These are phyloP conservation scores for Hemicordylus capensis DNA, from an alignment of 2,113 vertebrate species.

Conservation along the genomic window DNA sequence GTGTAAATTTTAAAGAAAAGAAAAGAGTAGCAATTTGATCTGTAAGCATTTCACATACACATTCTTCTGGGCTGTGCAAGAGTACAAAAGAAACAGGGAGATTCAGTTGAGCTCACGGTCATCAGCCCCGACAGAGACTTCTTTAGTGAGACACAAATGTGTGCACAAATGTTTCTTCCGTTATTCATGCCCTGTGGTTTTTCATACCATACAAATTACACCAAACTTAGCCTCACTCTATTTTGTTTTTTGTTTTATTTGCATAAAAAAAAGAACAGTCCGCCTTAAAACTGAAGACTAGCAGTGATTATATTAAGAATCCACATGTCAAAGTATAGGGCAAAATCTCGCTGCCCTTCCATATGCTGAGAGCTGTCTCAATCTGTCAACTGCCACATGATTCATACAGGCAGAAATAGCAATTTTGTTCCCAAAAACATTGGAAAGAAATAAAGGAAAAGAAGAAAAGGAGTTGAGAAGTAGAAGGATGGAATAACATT, in stretches of 20 bases:
- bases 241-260: background rate
- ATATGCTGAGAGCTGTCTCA: background rate
- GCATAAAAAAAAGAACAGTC: background rate
- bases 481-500: background rate
- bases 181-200: background rate
- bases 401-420: background rate
- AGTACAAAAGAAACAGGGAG: background rate
- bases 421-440: background rate
- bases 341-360: background rate
- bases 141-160: background rate
- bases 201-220: background rate
- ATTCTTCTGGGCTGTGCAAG: background rate
- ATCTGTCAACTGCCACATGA: background rate
- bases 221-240: background rate
- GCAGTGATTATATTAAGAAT: background rate
- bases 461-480: background rate
- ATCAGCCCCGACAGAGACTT: background rate
- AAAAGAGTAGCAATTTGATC: background rate
- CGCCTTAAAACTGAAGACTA: background rate
- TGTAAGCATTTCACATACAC: background rate
- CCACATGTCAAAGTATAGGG: background rate
- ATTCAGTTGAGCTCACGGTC: background rate
- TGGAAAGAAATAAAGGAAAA: background rate
- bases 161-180: background rate
- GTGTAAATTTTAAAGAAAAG: no score